Base-by-base conservation (phyloP, 2,113 vertebrate species). In the Leptodactylus fuscus region DNA sequence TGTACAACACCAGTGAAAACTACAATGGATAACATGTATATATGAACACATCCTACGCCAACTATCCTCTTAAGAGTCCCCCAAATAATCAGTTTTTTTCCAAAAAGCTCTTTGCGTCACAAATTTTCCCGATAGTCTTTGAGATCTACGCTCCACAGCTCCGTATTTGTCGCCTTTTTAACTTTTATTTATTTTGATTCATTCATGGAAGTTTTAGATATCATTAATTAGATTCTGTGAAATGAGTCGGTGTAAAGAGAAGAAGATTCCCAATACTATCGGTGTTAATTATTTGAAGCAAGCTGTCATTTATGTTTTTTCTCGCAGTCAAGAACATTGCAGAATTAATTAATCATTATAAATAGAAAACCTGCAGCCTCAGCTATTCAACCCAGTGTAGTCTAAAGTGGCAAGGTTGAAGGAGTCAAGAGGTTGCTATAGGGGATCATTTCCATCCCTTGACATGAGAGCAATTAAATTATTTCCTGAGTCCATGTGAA, bases 291-390 rank as follows among this genome's bases (percentile, higher is more conserved):
- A 95, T 95, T 95, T 95, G 92, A 94, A 93, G 93, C 93, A 94
- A 94, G 92, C 93, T 95, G 94, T 95, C 94, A 95, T 95, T 95
- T 94, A 94, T 92, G 91, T 90, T 94, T 73, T 82, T 73, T 51
- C 94, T 91, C 93, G 89, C 90, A 94, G 93, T 95, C 91, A 94
- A 94, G 94, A 94, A 94, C 94, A 94, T 94, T 95, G 92, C 92
- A 94, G 93, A 95, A 94, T 95, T 95, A 95, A 95, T 95, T 95
- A 95, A 94, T 95, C 94, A 95, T 95, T 95, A 95, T 95, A 95
- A 95, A 94, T 94, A 95, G 92, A 94, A 94, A 95, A 94, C 93
- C 91, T 95, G 94, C 94, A 93, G 93, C 92, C 94, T 95, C 94
- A 95, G 94, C 94, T 93, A 89, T 91, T 93, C 87, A 49, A 83